Evolutionary conservation across 2,888 invertebrate species (phyloP), one percentile per base, ranked within the genome.

Genomic region (Drosophila neonasuta): DNA sequence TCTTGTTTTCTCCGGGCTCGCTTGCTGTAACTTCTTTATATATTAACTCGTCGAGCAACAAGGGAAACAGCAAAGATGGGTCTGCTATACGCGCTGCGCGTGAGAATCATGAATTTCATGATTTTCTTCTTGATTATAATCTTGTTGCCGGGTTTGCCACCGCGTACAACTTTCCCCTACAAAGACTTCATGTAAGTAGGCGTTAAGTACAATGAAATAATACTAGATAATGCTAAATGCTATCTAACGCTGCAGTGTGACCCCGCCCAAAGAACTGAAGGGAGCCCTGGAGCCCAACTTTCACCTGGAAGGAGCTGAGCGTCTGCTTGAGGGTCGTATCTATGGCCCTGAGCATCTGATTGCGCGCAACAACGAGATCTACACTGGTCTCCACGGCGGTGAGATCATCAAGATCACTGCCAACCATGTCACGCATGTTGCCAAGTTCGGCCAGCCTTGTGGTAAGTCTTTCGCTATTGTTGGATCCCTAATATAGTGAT

Each of bases 291-390:
- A 92, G 41, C 87, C 92, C 0, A 96, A 96, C 86, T 91, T 92
- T 55, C 92, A 92, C 74, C 89, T 97, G 45, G 93, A 95, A 74
- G 93, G 94, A 86, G 94, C 94, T 1, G 94, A 95, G 84, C 92
- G 93, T 61, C 90, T 96, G 75, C 74, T 95, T 77, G 92, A 93
- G 69, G 94, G 93, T 32, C 93, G 95, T 85, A 89, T 98, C 1
- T 88, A 92, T 60, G 97, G 97, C 0, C 96, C 98, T 0, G 98
- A 98, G 91, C 92, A 94, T 45, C 94, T 97, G 78, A 94, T 95
- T 51, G 91, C 94, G 20, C 93, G 93, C 62, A 94, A 95, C 78
- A 95, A 95, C 45, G 95, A 96, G 88, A 89, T 97, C 39, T 98
- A 97, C 89, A 95, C 96, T 0, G 94, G 95, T 32, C 89, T 97